A percentile compares a stretch with the other conserved stretches of the same genome.
Conservation (phyloP, 2,888 invertebrate species). For the Agonum fuliginosum region DNA sequence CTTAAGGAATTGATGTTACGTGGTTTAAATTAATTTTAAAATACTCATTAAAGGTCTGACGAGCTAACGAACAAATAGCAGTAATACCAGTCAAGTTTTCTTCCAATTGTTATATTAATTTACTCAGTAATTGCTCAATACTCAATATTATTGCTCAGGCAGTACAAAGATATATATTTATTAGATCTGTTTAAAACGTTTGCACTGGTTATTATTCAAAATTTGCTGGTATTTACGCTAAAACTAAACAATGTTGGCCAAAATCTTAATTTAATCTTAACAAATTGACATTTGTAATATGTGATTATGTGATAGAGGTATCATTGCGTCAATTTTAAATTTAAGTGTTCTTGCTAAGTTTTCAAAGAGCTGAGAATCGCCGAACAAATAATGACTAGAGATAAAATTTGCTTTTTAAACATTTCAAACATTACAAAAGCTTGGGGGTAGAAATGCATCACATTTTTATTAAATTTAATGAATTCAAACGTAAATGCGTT, state of each 20-base stretch:
- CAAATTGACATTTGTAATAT: conserved; percentile 15
- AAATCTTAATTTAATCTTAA: not conserved
- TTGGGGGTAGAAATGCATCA: conserved; percentile 7
- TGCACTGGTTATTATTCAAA: conserved; percentile 7
- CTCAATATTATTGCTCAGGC: conserved; percentile 17
- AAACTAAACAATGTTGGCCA: not conserved
- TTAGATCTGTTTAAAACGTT: not conserved
- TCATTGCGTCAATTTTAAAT: conserved; percentile 41
- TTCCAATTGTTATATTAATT: not conserved
- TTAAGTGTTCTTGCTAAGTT: conserved; percentile 36
- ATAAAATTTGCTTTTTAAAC: conserved; percentile 16
- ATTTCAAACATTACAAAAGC: not conserved
- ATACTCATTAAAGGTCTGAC: conserved; percentile 29
- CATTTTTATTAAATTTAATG: not conserved
- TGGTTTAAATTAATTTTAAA: conserved; percentile 23
- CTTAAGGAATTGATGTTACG: conserved; percentile 45
- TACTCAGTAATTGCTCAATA: conserved; percentile 2
- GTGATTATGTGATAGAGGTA: conserved; percentile 28
- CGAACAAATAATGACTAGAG: conserved; percentile 29
- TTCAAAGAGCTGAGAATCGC: conserved; percentile 24
- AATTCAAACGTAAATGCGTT: not conserved
- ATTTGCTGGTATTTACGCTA: conserved; percentile 23
- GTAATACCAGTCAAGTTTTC: conserved; percentile 10
- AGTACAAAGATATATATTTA: conserved; percentile 3
- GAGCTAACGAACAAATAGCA: conserved; percentile 18